These are phyloP conservation scores for Calliopum simillimum DNA, from an alignment of 2,888 invertebrate species.

Conservation along the genomic window DNA sequence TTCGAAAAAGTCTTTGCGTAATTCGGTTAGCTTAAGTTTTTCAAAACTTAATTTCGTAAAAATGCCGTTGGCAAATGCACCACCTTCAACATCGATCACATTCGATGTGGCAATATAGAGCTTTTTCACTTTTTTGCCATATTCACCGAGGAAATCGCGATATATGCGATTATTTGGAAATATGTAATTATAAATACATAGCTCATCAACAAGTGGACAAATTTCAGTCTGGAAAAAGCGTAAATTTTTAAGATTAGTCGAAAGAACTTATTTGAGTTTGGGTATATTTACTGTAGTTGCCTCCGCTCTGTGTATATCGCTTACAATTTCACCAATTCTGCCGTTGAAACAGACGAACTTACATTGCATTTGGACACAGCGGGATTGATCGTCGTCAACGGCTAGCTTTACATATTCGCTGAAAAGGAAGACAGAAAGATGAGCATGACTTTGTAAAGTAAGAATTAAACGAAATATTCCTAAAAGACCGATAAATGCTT, in stretches of 20 bases:
- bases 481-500: no score
- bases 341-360: slow-evolving; percentile 53
- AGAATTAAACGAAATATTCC: no score
- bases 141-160: slow-evolving; percentile 52
- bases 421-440: background rate
- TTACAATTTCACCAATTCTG: slow-evolving; percentile 44
- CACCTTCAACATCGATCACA: slow-evolving; percentile 47
- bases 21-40: slow-evolving; percentile 45
- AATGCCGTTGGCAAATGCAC: slow-evolving; percentile 53
- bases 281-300: background rate
- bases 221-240: slow-evolving; percentile 28
- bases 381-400: slow-evolving; percentile 19
- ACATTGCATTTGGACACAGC: slow-evolving; percentile 47
- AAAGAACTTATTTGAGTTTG: background rate
- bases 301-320: slow-evolving; percentile 46
- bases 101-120: slow-evolving; percentile 52
- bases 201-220: slow-evolving; percentile 50
- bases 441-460: background rate
- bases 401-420: slow-evolving; percentile 34
- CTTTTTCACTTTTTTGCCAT: slow-evolving; percentile 41
- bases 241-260: background rate
- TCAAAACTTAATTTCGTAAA: slow-evolving; percentile 51
- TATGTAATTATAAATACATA: slow-evolving; percentile 54
- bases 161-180: slow-evolving; percentile 48
- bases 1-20: slow-evolving; percentile 49